Evolutionary conservation across 2,888 invertebrate species (phyloP).

Genomic region (Calameuta idolon): DNA sequence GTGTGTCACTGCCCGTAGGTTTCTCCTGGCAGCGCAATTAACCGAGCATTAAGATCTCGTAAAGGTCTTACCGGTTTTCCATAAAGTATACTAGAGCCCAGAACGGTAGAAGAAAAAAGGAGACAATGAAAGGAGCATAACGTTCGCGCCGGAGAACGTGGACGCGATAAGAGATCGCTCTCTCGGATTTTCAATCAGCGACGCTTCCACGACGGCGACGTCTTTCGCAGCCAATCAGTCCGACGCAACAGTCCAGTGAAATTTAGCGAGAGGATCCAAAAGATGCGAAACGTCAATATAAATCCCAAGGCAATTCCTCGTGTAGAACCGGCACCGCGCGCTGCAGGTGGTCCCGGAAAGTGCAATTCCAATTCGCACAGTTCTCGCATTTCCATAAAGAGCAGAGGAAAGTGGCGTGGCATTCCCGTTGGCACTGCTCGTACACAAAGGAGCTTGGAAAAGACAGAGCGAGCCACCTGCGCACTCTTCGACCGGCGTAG

Average conservation of each 20-base stretch:
- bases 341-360: constrained; percentile 14
- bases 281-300: background rate
- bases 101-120: background rate
- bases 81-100: background rate
- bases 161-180: background rate
- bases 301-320: background rate
- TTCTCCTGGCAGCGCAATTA: background rate
- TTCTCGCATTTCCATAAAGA: constrained; percentile 62
- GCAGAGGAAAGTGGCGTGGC: constrained; percentile 56
- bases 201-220: too few species aligned
- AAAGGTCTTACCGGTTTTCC: background rate
- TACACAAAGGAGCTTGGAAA: constrained; percentile 26
- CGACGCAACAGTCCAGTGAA: background rate
- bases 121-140: background rate
- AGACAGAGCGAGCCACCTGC: constrained; percentile 48
- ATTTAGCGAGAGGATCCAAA: background rate
- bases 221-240: background rate
- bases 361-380: constrained; percentile 53
- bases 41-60: background rate
- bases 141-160: background rate
- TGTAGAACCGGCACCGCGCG: background rate
- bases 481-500: constrained; percentile 31
- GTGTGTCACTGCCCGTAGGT: background rate
- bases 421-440: constrained; percentile 33
- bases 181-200: too few species aligned